Conservation (phyloP, 2,113 vertebrate genomes). For the Falco punctatus region DNA sequence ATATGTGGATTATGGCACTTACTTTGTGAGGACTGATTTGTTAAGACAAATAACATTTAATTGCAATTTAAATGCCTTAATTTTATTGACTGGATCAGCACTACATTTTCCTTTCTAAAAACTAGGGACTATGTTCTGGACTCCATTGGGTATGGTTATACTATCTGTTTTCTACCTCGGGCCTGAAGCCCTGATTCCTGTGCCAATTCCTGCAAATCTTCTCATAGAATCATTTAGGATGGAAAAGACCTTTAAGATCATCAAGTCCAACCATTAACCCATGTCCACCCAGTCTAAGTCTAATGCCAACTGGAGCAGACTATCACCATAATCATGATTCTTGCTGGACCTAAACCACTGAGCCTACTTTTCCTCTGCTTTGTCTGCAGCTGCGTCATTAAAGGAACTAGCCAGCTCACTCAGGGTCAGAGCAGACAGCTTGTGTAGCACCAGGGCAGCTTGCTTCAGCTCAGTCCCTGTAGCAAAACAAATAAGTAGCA, state of each 20-base stretch:
- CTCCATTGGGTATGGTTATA: not conserved
- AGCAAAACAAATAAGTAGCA: not conserved
- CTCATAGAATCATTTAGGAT: not conserved
- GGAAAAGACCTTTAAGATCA: too few species aligned
- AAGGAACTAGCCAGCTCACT: not conserved
- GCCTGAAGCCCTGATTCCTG: not conserved
- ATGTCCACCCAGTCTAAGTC: not conserved
- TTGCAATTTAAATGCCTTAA: constrained; percentile 4
- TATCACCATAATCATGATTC: not conserved
- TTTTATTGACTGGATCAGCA: not conserved
- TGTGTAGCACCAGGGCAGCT: not conserved
- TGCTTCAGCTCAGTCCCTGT: not conserved
- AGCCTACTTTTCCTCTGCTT: not conserved
- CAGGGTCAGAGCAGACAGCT: not conserved
- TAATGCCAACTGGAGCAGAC: not conserved
- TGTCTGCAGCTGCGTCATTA: not conserved
- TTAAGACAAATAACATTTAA: constrained; percentile 13
- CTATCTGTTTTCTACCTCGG: not conserved
- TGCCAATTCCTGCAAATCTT: not conserved
- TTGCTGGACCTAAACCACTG: not conserved
- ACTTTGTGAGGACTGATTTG: not conserved
- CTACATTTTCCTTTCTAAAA: not conserved
- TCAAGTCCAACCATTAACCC: too few species aligned
- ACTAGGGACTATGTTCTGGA: not conserved
- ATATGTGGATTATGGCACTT: not conserved